These are phyloP conservation scores for Corvus cornix DNA, from an alignment of 2,113 vertebrate genomes.

Conservation along the genomic window DNA sequence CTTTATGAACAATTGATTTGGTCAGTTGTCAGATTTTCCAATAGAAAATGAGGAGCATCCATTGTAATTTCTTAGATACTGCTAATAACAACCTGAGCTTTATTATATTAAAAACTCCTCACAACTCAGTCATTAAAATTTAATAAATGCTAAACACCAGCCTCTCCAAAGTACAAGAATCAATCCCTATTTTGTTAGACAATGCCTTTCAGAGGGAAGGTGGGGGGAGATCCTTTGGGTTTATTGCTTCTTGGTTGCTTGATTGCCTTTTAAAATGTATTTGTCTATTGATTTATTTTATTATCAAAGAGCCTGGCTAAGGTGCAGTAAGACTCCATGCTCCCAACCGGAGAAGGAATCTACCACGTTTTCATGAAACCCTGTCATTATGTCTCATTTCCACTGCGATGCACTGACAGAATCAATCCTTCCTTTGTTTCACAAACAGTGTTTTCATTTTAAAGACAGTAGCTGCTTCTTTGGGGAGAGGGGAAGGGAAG, in stretches of 20 bases:
- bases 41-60: not conserved
- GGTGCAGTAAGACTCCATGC: not conserved
- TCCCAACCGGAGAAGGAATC: not conserved
- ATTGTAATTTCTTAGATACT: not conserved
- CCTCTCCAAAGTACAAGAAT: not conserved
- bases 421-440: not conserved
- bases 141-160: not conserved
- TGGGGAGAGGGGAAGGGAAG: not conserved
- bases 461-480: not conserved
- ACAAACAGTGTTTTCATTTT: not conserved
- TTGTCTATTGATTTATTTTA: not conserved
- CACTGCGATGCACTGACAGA: fast-evolving
- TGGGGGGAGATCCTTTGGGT: not conserved
- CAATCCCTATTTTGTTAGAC: not conserved
- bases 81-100: not conserved
- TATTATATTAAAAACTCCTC: not conserved
- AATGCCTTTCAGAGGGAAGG: not conserved
- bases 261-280: not conserved
- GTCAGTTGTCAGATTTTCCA: not conserved
- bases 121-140: not conserved
- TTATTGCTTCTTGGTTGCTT: not conserved
- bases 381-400: not conserved
- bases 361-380: not conserved
- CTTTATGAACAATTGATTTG: not conserved
- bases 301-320: not conserved